A percentile compares a stretch with the other conserved stretches of the same genome.
Evolutionary conservation across 2,113 vertebrate species (phyloP).

Genomic region (Herpailurus yagouaroundi): DNA sequence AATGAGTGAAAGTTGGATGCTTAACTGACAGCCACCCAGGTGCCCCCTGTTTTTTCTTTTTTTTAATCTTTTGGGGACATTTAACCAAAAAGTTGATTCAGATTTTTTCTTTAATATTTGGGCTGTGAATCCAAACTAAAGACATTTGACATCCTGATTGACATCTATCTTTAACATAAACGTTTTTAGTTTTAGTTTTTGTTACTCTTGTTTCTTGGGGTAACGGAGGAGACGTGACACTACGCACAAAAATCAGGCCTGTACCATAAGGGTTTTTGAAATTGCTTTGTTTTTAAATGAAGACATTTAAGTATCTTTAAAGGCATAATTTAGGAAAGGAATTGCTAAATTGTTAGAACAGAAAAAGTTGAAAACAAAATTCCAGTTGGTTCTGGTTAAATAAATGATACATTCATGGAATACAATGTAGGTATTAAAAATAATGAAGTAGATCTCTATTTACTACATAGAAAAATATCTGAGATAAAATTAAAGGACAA

Average conservation of each 20-base stretch:
- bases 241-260: background rate
- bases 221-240: background rate
- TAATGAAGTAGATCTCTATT: background rate
- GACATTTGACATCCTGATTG: background rate
- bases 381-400: slow-evolving; percentile 1
- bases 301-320: background rate
- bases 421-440: background rate
- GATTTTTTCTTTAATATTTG: background rate
- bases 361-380: background rate
- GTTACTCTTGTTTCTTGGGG: background rate
- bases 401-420: background rate
- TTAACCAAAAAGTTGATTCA: background rate
- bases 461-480: background rate
- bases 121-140: background rate
- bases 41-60: too few relatives aligned
- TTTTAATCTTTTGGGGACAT: background rate
- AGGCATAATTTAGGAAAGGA: slow-evolving; percentile 37
- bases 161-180: background rate
- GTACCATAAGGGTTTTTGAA: background rate
- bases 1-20: background rate
- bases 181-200: background rate
- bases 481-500: background rate
- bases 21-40: too few relatives aligned
- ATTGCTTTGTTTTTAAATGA: slow-evolving; percentile 10
- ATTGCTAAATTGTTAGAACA: background rate